Evolutionary conservation across 1,140 invertebrate species (phyloP).

Genomic region (Lepidotrigona ventralis): DNA sequence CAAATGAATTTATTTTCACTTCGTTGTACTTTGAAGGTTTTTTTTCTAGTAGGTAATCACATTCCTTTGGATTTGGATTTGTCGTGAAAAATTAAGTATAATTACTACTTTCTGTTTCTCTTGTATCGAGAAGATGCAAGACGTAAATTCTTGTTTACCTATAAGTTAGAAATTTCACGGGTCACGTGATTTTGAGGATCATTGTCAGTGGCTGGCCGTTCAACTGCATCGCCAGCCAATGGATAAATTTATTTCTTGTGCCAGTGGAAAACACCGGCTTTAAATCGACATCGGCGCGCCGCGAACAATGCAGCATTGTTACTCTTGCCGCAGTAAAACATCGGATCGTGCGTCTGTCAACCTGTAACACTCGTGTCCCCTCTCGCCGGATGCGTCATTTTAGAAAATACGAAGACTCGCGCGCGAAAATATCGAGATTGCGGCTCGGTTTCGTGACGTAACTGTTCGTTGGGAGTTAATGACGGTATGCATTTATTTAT

Average conservation of each 20-base stretch:
- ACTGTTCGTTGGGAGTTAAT: too few species aligned
- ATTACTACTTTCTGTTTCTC: too few species aligned
- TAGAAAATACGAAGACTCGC: conserved; percentile 13
- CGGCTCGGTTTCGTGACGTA: too few species aligned
- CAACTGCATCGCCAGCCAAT: not conserved
- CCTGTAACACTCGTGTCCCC: conserved; percentile 14
- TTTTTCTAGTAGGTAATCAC: too few species aligned
- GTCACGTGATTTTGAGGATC: not conserved
- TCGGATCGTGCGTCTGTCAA: conserved; percentile 29
- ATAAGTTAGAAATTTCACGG: not conserved
- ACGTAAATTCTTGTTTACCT: not conserved
- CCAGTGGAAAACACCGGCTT: conserved; percentile 32
- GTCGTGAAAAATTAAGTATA: too few species aligned
- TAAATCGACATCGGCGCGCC: conserved; percentile 20
- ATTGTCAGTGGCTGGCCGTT: not conserved
- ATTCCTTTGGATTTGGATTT: too few species aligned
- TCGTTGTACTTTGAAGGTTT: too few species aligned
- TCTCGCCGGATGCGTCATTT: conserved; percentile 30
- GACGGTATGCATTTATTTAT: too few species aligned
- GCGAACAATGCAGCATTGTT: conserved; percentile 48
- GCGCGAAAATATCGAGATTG: too few species aligned
- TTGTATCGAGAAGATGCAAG: too few species aligned
- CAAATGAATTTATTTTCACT: too few species aligned
- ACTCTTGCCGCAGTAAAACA: conserved; percentile 27
- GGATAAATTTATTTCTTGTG: conserved; percentile 39